Base-by-base conservation (phyloP, 2,113 vertebrate species). In the Phylloscopus trochiloides region DNA sequence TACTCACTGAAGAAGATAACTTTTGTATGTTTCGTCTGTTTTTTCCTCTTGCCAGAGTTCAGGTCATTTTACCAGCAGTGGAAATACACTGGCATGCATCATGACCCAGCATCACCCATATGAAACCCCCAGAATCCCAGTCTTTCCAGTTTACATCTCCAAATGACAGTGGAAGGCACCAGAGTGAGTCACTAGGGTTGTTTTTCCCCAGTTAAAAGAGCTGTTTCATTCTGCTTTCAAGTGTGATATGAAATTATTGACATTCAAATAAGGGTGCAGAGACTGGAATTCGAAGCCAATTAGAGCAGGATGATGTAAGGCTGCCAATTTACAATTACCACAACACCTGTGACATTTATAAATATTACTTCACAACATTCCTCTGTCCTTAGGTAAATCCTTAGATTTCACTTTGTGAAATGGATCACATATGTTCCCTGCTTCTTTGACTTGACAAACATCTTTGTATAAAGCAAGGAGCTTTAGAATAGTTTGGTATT, bases 361-460 rank as follows among this genome's bases (percentile, higher is more conserved):
- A 97, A 97, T 95, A 96, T 96, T 95, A 92, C 96, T 86, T 98
- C 97, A 97, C 14, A 50, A 84, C 96, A 97, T 98, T 97, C 97
- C 83, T 96, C 47, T 80, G 91, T 92, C 94, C 88, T 97, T 97
- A 97, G 90, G 73, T 96, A 97, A 97, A 95, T 95, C 91, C 50
- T 87, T 77, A 94, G 75, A 79, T 92, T 92, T 96, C 81, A 83
- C 54, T 85, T 94, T 86, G 70, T 92, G 62, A 97, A 97, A 98
- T 96, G 84, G 96, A 96, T 97, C 93, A 86, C 97, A 97, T 61
- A 94, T 97, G 93, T 96, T 94, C 79, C 81, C 63, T 91, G 73
- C 42, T 97, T 90, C 81, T 83, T 84, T 14, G 17, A 71, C 54
- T 81, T 58, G 72, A 97, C 71, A 86, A 83, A 66, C 52, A 50